Conservation (phyloP, 2,113 vertebrate species). For the Tragelaphus imberbis region DNA sequence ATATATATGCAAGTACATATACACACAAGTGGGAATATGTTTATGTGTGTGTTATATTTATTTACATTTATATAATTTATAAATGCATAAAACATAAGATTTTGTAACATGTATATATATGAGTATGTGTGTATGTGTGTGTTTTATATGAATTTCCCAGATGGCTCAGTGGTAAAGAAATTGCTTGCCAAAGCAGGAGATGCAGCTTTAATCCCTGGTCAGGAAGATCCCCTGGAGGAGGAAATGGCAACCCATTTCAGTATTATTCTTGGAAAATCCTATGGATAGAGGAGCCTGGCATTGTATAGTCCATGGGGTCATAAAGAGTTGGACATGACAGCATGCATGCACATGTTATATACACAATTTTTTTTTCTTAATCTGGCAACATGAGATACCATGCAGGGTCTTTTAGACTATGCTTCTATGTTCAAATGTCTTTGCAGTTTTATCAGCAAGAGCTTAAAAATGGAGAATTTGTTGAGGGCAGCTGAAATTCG, state of each 20-base stretch:
- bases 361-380: background rate
- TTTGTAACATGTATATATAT: background rate
- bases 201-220: background rate
- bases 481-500: background rate
- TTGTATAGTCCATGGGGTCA: background rate
- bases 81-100: background rate
- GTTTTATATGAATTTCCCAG: background rate
- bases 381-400: background rate
- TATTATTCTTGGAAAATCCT: background rate
- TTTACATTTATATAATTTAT: background rate
- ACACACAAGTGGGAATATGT: background rate
- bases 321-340: background rate
- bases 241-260: background rate
- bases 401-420: background rate
- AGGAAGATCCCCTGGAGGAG: background rate
- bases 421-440: background rate
- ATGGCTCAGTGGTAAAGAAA: background rate
- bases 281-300: background rate
- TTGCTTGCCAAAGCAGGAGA: background rate
- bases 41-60: background rate
- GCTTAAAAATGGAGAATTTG: background rate
- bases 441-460: background rate
- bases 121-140: background rate
- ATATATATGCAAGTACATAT: background rate
- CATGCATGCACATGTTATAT: background rate